A percentile compares a stretch with the other conserved stretches of the same genome.
Conservation (phyloP, 2,113 vertebrate species). For the Calidris pugnax region DNA sequence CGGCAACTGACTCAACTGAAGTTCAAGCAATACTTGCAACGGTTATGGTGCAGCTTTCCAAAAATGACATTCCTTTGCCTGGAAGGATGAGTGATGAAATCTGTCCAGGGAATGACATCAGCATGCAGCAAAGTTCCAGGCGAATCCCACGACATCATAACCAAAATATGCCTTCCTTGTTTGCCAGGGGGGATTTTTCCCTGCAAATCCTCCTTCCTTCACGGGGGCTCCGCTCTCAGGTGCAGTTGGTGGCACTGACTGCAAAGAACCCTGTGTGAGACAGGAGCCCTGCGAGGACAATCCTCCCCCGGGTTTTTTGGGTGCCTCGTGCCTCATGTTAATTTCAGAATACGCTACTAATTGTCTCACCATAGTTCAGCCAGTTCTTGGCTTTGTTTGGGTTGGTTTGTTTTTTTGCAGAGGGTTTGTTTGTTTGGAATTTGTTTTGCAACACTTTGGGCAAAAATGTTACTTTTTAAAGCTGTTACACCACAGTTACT, state of each 20-base stretch:
- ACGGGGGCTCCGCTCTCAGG: background rate
- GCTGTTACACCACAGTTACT: background rate
- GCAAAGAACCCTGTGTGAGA: background rate
- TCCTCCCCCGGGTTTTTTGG: accelerated
- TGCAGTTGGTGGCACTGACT: no score
- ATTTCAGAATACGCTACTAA: background rate
- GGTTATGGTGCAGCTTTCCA: background rate
- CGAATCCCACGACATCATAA: background rate
- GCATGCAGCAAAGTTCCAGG: background rate
- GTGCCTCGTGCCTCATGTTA: background rate
- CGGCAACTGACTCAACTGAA: background rate
- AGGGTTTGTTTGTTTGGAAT: no score
- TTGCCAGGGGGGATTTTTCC: background rate
- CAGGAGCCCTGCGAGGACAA: accelerated
- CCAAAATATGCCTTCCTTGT: background rate
- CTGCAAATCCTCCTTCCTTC: background rate
- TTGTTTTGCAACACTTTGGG: background rate
- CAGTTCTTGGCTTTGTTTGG: background rate
- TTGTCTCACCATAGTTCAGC: accelerated
- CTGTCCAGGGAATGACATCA: background rate
- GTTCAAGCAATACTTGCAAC: background rate
- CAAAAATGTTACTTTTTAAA: background rate
- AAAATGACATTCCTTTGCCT: background rate
- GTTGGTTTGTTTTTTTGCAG: background rate
- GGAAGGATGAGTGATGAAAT: background rate